Percentiles rank a stretch among this genome's conserved stretches.
These are phyloP conservation scores for Coregonus sp. DNA, from an alignment of 2,797 vertebrate genomes.

Conservation along the genomic window DNA sequence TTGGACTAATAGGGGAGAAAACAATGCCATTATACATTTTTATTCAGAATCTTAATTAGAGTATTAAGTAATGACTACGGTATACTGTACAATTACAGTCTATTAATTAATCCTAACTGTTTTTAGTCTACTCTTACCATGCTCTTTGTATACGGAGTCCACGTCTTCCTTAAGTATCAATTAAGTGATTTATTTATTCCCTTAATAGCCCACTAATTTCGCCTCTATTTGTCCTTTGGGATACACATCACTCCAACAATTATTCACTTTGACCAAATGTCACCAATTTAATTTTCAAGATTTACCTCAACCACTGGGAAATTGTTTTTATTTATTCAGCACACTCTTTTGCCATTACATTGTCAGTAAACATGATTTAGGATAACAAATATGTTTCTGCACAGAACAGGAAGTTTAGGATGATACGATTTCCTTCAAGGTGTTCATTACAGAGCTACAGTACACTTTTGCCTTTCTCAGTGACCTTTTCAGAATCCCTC, in stretches of 20 bases:
- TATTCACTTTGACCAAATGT: slow-evolving; percentile 52
- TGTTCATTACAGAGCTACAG: slow-evolving; percentile 15
- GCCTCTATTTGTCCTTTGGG: slow-evolving; percentile 43
- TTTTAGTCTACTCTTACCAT: slow-evolving; percentile 45
- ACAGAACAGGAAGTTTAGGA: slow-evolving; percentile 31
- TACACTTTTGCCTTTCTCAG: slow-evolving; percentile 40
- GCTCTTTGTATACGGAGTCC: slow-evolving; percentile 45
- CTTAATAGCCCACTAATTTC: slow-evolving; percentile 54
- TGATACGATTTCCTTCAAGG: slow-evolving; percentile 18
- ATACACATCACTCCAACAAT: slow-evolving; percentile 43
- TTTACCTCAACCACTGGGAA: slow-evolving; percentile 13
- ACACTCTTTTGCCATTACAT: slow-evolving; percentile 34
- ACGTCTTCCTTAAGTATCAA: slow-evolving; percentile 50
- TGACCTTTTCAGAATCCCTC: slow-evolving; percentile 60
- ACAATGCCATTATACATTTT: slow-evolving; percentile 34
- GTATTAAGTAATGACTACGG: slow-evolving; percentile 36
- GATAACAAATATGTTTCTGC: not conserved
- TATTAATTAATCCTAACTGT: slow-evolving; percentile 52
- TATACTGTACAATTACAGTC: slow-evolving; percentile 33
- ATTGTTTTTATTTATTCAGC: slow-evolving; percentile 11
- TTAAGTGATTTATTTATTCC: slow-evolving; percentile 55
- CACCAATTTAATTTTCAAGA: slow-evolving; percentile 34
- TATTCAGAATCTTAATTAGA: slow-evolving; percentile 41
- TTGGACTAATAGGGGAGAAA: slow-evolving; percentile 8
- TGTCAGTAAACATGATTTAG: not conserved